Percentiles rank a stretch among this genome's conserved stretches.
Evolutionary conservation across 2,888 invertebrate species (phyloP).

Genomic region (Bimastos eiseni): DNA sequence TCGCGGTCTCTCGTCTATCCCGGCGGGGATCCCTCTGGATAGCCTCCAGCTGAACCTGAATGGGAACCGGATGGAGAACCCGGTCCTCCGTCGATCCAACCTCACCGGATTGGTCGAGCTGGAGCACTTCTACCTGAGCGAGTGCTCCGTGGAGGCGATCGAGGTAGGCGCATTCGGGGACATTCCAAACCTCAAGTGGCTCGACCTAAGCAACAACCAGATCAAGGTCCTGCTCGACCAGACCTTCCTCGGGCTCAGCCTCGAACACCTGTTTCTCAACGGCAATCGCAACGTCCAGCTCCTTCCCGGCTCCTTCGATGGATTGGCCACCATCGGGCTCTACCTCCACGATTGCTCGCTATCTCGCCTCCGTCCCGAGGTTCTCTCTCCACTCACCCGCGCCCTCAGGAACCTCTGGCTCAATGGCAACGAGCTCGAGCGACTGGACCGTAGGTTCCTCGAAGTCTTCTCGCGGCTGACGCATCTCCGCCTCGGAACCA

Average conservation of each 20-base stretch:
- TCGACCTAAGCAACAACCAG: slow-evolving; percentile 58
- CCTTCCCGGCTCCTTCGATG: slow-evolving; percentile 52
- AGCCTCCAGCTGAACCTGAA: slow-evolving; percentile 57
- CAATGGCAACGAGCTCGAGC: slow-evolving; percentile 57
- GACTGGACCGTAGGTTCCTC: slow-evolving; percentile 51
- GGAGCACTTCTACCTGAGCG: slow-evolving; percentile 57
- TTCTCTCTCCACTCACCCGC: slow-evolving; percentile 55
- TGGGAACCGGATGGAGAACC: slow-evolving; percentile 54
- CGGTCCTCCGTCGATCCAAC: slow-evolving; percentile 51
- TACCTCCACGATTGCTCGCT: slow-evolving; percentile 59
- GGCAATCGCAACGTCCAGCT: slow-evolving; percentile 56
- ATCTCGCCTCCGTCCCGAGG: slow-evolving; percentile 50
- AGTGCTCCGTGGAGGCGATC: slow-evolving; percentile 57
- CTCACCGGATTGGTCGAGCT: slow-evolving; percentile 52
- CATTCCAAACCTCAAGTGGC: slow-evolving; percentile 53
- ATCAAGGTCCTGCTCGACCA: slow-evolving; percentile 54
- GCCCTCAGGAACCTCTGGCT: slow-evolving; percentile 57
- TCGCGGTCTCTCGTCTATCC: slow-evolving; percentile 53
- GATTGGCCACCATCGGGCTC: slow-evolving; percentile 55
- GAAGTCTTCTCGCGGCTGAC: slow-evolving; percentile 52
- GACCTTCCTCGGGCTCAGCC: slow-evolving; percentile 57
- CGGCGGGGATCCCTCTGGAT: slow-evolving; percentile 53
- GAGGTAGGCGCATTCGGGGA: slow-evolving; percentile 57
- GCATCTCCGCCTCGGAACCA: slow-evolving; percentile 56
- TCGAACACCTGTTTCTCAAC: slow-evolving; percentile 58